phyloP scores from a whole-genome alignment of 2,888 invertebrate species.

The Cheilosia urbana region DNA sequence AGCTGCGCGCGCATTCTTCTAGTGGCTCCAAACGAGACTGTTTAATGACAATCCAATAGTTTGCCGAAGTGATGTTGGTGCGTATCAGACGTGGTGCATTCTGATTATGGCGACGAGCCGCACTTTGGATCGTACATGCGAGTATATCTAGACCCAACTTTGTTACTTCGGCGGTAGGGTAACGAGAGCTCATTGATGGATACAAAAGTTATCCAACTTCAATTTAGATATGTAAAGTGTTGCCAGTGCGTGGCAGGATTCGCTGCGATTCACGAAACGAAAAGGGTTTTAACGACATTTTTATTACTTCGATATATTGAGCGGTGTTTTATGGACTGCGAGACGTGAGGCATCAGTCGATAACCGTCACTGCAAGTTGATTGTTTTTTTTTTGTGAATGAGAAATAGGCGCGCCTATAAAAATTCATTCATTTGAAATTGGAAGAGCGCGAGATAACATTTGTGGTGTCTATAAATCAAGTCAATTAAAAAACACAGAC shows the following conservation, averaged over 20 bases:
- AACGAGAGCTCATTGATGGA: conserved; percentile 28
- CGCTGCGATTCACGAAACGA: background rate
- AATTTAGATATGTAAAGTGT: conserved; percentile 32
- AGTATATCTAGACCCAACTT: conserved; percentile 16
- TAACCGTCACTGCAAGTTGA: too few relatives aligned
- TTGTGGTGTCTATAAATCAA: too few relatives aligned
- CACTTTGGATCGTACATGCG: background rate
- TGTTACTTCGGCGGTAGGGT: conserved; percentile 24
- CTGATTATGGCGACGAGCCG: background rate
- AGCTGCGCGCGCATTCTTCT: conserved; percentile 21
- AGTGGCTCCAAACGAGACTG: conserved; percentile 28
- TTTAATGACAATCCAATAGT: conserved; percentile 60
- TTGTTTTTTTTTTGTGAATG: too few relatives aligned
- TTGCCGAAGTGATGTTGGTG: conserved; percentile 19
- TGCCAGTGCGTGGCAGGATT: background rate
- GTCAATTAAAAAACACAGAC: too few relatives aligned
- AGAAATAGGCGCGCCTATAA: too few relatives aligned
- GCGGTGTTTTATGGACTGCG: background rate
- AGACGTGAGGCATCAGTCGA: too few relatives aligned
- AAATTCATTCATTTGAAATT: too few relatives aligned
- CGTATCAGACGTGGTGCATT: conserved; percentile 9
- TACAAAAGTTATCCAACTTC: conserved; percentile 38
- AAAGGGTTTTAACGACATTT: conserved; percentile 1
- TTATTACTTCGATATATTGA: conserved; percentile 2
- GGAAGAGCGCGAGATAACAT: too few relatives aligned